phyloP scores from a whole-genome alignment of 2,113 vertebrate genomes.

The Ictidomys tridecemlineatus region DNA sequence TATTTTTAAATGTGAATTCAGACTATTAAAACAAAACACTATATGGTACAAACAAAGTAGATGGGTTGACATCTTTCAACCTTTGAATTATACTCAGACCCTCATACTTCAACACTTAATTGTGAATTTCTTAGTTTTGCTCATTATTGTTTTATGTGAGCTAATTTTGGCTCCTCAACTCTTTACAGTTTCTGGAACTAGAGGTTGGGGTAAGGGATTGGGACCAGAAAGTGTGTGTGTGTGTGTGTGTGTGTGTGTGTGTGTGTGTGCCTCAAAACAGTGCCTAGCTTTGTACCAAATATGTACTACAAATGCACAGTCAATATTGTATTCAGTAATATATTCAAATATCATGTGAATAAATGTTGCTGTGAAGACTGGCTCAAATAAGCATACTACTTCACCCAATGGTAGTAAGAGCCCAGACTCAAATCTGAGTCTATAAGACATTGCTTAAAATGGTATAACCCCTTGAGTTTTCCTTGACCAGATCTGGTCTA shows the following conservation, averaged over 20 bases:
- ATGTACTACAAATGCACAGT: neutral
- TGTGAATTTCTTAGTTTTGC: conserved; percentile 10
- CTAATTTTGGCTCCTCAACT: neutral
- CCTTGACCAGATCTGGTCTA: neutral
- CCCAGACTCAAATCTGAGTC: neutral
- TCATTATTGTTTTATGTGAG: conserved; percentile 3
- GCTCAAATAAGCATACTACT: neutral
- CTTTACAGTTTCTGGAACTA: conserved; percentile 23
- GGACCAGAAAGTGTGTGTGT: neutral
- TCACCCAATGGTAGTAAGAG: neutral
- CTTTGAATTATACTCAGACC: neutral
- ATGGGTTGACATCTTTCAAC: neutral
- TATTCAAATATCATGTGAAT: neutral
- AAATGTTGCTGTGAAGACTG: neutral
- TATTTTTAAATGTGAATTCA: conserved; percentile 25
- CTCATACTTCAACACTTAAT: neutral
- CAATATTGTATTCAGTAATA: neutral
- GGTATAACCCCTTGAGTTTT: neutral
- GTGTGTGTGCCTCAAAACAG: neutral
- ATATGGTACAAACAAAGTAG: neutral
- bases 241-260: neutral
- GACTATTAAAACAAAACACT: conserved; percentile 13
- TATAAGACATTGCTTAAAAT: neutral
- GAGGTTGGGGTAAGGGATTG: neutral
- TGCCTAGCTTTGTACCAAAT: neutral